Evolutionary conservation across 2,888 invertebrate species (phyloP), one percentile per base, ranked within the genome.

Genomic region (Coremacera marginata): DNA sequence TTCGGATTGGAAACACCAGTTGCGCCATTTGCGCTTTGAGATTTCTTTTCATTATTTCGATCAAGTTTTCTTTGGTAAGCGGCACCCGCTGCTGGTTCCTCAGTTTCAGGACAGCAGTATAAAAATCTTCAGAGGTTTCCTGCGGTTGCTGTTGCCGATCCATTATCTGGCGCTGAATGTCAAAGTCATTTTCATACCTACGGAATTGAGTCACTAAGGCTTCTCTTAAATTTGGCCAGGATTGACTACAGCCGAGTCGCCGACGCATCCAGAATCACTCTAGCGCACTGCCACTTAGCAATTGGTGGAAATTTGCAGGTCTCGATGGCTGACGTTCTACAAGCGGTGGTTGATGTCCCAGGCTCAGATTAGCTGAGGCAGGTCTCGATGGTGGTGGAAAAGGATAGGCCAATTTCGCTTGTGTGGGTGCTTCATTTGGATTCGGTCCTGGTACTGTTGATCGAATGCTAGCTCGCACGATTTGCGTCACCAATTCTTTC

Each of bases 81-180:
- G 22, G 51, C 7, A 51, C n/a, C 2, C 7, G 51, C 7, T 51
- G 51, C 51, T 51, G 7, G 51, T 51, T 51, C 7, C 51, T 51
- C 2, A 51, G 51, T n/a, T 3, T 51, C n/a, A 51, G 7, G 3
- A 51, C 70, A 2, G 25, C 22, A 11, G 8, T 51, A 5, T 4
- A 62, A 25, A 62, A 72, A 19, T 72, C 72, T 14, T 72, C 60
- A 16, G 60, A 72, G 4, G 72, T 9, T 27, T 72, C 72, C 2
- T 72, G 72, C 16, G 71, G 60, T 3, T 8, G 19, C 22, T 71
- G 57, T 0, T 34, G 27, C 19, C 71, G n/a, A 22, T 60, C 60
- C 60, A 71, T 34, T 3, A 71, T 57, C 34, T 57, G 55, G 3
- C 57, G 55, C 60, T 57, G 57, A 14, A 71, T 37, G 2, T 71